Evolutionary conservation across 2,113 vertebrate genomes (phyloP).

Genomic region (Lonchura striata): DNA sequence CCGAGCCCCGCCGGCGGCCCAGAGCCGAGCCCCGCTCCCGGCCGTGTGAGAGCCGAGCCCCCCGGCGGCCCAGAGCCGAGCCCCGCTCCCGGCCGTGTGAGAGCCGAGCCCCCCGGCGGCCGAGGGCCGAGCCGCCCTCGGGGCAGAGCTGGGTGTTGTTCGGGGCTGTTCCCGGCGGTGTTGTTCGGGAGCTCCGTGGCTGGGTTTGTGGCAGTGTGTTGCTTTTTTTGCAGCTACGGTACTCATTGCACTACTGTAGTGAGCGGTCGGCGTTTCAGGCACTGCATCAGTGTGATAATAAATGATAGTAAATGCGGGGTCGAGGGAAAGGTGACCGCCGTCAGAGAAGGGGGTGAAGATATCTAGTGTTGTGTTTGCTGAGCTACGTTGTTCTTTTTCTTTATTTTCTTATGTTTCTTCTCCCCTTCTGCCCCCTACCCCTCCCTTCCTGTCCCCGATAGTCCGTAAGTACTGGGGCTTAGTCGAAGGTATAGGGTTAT

Average conservation of each 20-base stretch:
- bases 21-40: no score
- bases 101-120: no score
- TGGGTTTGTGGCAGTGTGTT: not conserved
- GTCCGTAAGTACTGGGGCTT: not conserved
- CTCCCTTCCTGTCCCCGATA: rapidly evolving
- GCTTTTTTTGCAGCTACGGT: rapidly evolving
- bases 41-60: no score
- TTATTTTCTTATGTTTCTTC: not conserved
- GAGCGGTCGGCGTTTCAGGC: not conserved
- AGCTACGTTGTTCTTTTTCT: not conserved
- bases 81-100: no score
- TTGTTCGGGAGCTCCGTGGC: rapidly evolving
- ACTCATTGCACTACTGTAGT: rapidly evolving
- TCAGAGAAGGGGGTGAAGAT: no score
- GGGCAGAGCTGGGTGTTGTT: not conserved
- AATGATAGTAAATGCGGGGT: not conserved
- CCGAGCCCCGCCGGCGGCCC: no score
- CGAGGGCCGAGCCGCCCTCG: no score
- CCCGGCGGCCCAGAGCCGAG: no score
- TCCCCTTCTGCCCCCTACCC: rapidly evolving
- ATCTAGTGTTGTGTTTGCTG: not conserved
- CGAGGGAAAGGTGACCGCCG: not conserved
- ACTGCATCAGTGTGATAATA: rapidly evolving
- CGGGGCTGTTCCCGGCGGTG: rapidly evolving
- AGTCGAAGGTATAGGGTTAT: rapidly evolving